Base-by-base conservation (phyloP, 2,113 vertebrate species). In the Silurus asotus region DNA sequence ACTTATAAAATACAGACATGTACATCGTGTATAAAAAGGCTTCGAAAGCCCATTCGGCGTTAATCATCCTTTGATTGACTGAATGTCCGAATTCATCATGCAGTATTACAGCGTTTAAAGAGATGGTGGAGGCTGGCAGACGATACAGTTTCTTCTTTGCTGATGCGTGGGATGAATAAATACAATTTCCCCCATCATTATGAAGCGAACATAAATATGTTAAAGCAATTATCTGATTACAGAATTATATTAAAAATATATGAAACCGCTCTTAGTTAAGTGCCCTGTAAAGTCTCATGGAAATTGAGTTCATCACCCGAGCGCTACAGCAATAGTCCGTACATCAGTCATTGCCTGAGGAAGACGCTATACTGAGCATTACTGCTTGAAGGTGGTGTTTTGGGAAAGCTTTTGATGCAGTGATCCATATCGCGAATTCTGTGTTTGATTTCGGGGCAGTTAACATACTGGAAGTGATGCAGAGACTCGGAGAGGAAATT, bases 351-450 rank as follows among this genome's bases (percentile, higher is more conserved):
- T 65, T 3, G 61, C 59, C 25, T 5, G 28, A 67, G 61, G 17
- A 8, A 82, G 23, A 65, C 55, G 49, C 37, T 25, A 53, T 67
- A 28, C 20, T 67, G 48, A 67, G 28, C 62, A 28, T 56, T 82
- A 15, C 7, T 37, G 51, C 49, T 7, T 56, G 62, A 56, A 65
- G 7, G 14, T 56, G 49, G 51, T 28, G 23, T 53, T 8, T 28
- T 37, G 37, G 48, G 7, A 53, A 82, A 15, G 23, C 4, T 25
- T 17, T 70, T 55, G 28, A 13, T 28, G 49, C n/a, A 67, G 28
- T 67, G 49, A 70, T 82, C 62, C 81, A 56, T 83, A 53, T 65
- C 64, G 69, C 15, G 56, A 70, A 70, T 56, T 9, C 81, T 19
- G 4, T 83, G 64, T 69, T 55, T 83, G 62, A 70, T 56, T 65